Conservation (phyloP, 2,113 vertebrate genomes). For the Barnardius zonarius region DNA sequence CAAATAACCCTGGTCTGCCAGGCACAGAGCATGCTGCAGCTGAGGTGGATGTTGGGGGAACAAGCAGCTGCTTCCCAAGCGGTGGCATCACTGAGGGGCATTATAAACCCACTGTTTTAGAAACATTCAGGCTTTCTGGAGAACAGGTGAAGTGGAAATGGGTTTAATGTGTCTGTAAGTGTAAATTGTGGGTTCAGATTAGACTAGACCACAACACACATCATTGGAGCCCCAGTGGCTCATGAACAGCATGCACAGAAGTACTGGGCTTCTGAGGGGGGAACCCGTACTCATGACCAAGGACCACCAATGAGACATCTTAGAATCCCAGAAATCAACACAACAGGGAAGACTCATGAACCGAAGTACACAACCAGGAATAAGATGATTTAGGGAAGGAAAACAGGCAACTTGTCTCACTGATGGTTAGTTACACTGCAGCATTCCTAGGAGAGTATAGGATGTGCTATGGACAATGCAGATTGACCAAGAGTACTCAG, state of each 20-base stretch:
- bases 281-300: not conserved
- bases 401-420: not conserved
- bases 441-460: rapidly evolving
- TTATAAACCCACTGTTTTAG: not conserved
- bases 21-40: not conserved
- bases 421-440: not conserved
- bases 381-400: not conserved
- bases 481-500: not conserved
- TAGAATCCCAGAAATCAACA: not conserved
- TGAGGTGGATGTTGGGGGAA: not conserved
- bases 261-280: not conserved
- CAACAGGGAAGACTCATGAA: not conserved
- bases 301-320: not conserved
- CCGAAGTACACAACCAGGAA: not conserved
- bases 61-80: not conserved
- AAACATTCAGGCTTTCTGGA: not conserved
- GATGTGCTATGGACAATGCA: not conserved
- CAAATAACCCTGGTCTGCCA: not conserved
- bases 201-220: not conserved
- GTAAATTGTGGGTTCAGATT: not conserved
- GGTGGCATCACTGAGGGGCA: not conserved
- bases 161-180: not conserved
- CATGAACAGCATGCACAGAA: rapidly evolving
- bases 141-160: not conserved
- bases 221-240: not conserved